Base-by-base conservation (phyloP, 2,797 vertebrate genomes). In the Acanthurus tractus region DNA sequence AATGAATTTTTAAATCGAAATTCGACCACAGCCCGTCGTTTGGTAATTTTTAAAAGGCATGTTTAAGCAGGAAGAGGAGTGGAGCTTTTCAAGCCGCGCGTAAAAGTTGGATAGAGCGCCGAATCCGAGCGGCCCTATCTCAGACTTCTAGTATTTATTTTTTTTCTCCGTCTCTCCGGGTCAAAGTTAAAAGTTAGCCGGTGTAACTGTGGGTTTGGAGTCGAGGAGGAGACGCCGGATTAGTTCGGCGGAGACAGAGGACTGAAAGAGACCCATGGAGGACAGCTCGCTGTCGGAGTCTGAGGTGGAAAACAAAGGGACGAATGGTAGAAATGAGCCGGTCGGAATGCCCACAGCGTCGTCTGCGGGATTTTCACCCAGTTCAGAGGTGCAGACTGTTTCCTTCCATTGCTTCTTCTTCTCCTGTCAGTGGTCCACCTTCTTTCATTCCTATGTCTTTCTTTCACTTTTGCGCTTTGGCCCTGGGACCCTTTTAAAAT, bases 401-500 rank as follows among this genome's bases (percentile, higher is more conserved):
- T 89, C 90, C 86, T 91, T 90, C 82, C 76, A 79, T 79, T 59
- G 78, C 68, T 90, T 78, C 88, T 74, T 64, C 73, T 62, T 64
- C 42, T 62, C 65, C 64, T 81, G 77, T 76, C 85, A 88, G 64
- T 66, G 46, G 85, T 91, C 86, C 84, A 83, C 90, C 88, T 93
- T 92, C 90, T 91, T 92, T 74, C 91, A 93, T 92, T 95, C 95
- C 86, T 88, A 83, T 95, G 94, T 95, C 94, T 96, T 96, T 97
- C 96, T 97, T 97, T 96, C 96, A 96, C 96, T 97, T 97, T 96
- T 96, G 86, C 90, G 91, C 95, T 96, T 95, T 96, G 96, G 96
- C 96, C 96, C 96, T 96, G 90, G 96, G 96, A 97, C 89, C 96
- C 96, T 97, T 98, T 97, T 97, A 97, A 98, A 97, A 96, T 54